phyloP scores from a whole-genome alignment of 2,113 vertebrate genomes.

The Oreochromis aureus region DNA sequence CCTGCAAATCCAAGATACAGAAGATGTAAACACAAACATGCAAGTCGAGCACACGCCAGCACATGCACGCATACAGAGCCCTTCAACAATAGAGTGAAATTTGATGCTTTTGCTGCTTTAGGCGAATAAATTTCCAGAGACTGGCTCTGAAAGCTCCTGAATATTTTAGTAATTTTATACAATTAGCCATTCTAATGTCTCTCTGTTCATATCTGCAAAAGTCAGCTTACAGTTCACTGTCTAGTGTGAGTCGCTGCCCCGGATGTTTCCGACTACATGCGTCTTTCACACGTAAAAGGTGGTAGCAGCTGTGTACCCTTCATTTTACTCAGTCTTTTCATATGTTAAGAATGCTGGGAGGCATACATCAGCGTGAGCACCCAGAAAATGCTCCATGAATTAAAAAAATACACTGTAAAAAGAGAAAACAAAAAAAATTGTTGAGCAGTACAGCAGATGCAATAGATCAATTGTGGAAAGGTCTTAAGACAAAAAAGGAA shows the following conservation, averaged over 20 bases:
- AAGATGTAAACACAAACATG: slow-evolving; percentile 5
- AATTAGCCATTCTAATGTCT: not conserved
- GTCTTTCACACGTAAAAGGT: not conserved
- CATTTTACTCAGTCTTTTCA: not conserved
- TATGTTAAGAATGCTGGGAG: not conserved
- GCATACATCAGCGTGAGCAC: not conserved
- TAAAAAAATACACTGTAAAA: not conserved
- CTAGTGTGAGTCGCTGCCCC: not conserved
- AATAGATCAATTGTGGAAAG: not conserved
- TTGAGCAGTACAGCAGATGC: not conserved
- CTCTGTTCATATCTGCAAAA: not conserved
- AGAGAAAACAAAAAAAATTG: not conserved
- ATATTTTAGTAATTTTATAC: not conserved
- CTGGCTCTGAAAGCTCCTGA: not conserved
- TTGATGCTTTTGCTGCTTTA: not conserved
- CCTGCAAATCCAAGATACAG: not conserved
- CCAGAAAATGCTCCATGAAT: not conserved
- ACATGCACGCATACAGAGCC: not conserved
- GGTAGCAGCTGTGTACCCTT: not conserved
- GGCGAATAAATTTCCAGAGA: not conserved
- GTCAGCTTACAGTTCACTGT: not conserved
- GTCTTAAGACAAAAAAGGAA: not conserved
- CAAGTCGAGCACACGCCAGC: not conserved
- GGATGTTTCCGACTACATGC: not conserved
- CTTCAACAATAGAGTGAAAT: not conserved